Evolutionary conservation across 1,140 invertebrate species (phyloP).

Genomic region (Anadara kagoshimensis): DNA sequence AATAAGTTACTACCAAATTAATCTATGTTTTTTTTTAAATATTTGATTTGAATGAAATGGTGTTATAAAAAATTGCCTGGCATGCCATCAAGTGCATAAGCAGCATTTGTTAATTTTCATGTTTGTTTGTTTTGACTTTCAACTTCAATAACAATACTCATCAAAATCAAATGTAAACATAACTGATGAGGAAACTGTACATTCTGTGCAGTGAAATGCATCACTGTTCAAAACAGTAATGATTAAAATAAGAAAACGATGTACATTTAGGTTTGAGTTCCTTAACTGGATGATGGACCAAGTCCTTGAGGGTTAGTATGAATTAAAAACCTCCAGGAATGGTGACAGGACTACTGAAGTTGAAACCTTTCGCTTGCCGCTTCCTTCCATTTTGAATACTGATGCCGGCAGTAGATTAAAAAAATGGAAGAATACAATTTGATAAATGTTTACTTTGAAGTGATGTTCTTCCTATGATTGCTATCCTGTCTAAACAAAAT

Average conservation of each 20-base stretch:
- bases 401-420: no score
- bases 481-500: no score
- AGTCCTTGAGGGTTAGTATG: neutral
- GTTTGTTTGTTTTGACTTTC: neutral
- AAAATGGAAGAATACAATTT: no score
- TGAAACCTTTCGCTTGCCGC: neutral
- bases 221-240: neutral
- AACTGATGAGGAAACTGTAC: neutral
- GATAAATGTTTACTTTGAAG: no score
- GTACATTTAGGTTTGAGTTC: neutral
- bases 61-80: neutral
- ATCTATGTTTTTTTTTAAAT: neutral
- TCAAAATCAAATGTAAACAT: neutral
- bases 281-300: neutral
- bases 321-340: neutral
- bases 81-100: neutral
- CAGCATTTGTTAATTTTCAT: neutral
- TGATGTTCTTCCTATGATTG: no score
- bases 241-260: neutral
- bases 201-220: neutral
- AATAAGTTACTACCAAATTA: neutral
- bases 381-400: no score
- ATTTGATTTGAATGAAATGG: neutral
- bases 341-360: neutral
- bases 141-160: neutral